Percentiles rank a stretch among this genome's conserved stretches.
phyloP scores from a whole-genome alignment of 1,140 invertebrate genomes.

The Bombus soroeensis region DNA sequence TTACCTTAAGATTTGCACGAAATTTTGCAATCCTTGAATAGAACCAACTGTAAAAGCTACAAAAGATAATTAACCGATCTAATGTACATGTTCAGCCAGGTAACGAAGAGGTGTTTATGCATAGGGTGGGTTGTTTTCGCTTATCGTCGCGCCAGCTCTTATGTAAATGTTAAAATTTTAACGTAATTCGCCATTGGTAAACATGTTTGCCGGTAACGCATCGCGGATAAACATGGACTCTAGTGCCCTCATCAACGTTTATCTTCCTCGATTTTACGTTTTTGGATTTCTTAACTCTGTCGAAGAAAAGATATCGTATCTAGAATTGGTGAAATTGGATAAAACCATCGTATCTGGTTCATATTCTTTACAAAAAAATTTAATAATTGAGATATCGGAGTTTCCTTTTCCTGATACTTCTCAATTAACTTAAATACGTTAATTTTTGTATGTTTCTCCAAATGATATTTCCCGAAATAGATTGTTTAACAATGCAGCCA shows the following conservation, averaged over 20 bases:
- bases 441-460: too few relatives aligned
- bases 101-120: background rate
- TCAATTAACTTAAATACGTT: too few relatives aligned
- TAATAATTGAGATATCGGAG: too few relatives aligned
- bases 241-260: background rate
- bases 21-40: background rate
- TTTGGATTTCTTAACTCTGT: background rate
- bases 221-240: background rate
- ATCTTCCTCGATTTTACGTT: slow-evolving; percentile 13
- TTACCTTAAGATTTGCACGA: background rate
- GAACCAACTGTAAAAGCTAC: background rate
- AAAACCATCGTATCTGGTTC: background rate
- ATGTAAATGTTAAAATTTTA: slow-evolving; percentile 18
- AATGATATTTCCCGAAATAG: too few relatives aligned
- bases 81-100: background rate
- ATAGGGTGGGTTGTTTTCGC: background rate
- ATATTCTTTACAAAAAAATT: background rate
- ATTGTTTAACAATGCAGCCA: too few relatives aligned
- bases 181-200: slow-evolving; percentile 2
- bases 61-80: background rate
- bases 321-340: background rate
- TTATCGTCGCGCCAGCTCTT: background rate
- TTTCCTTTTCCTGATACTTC: too few relatives aligned
- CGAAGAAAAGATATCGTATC: background rate
- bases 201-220: slow-evolving; percentile 11